Conservation (phyloP, 1,140 invertebrate species). For the Pseudomyrmex dendroicus region DNA sequence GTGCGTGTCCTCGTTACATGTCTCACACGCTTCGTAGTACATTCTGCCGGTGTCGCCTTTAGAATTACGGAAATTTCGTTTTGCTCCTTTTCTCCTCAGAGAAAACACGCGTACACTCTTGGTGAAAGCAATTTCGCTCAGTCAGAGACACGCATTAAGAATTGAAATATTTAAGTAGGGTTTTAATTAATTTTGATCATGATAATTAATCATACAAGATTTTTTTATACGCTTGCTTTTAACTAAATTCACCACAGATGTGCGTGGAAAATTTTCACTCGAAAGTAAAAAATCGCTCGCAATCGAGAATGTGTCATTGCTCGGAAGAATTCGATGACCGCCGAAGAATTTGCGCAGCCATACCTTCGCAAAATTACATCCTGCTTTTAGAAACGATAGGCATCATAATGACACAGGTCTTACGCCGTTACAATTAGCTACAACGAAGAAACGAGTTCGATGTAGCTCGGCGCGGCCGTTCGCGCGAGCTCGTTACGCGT, state of each 20-base stretch:
- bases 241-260: not conserved
- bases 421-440: slow-evolving; percentile 52
- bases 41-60: slow-evolving; percentile 11
- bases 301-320: not conserved
- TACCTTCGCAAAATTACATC: slow-evolving; percentile 55
- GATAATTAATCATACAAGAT: not conserved
- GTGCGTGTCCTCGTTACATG: slow-evolving; percentile 57
- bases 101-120: not conserved
- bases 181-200: slow-evolving; percentile 10
- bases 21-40: slow-evolving; percentile 56
- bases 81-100: not conserved
- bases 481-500: slow-evolving; percentile 64
- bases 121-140: not conserved
- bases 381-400: slow-evolving; percentile 55
- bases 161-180: not conserved
- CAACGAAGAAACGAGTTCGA: slow-evolving; percentile 49
- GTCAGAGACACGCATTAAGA: not conserved
- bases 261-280: not conserved
- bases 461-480: slow-evolving; percentile 32
- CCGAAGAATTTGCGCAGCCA: slow-evolving; percentile 47
- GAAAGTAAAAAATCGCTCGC: not conserved
- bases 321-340: slow-evolving; percentile 52
- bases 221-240: not conserved
- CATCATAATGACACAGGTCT: slow-evolving; percentile 56
- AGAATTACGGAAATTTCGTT: slow-evolving; percentile 20